Evolutionary conservation across 2,113 vertebrate genomes (phyloP), one percentile per base, ranked within the genome.

Genomic region (Pyxicephalus adspersus): DNA sequence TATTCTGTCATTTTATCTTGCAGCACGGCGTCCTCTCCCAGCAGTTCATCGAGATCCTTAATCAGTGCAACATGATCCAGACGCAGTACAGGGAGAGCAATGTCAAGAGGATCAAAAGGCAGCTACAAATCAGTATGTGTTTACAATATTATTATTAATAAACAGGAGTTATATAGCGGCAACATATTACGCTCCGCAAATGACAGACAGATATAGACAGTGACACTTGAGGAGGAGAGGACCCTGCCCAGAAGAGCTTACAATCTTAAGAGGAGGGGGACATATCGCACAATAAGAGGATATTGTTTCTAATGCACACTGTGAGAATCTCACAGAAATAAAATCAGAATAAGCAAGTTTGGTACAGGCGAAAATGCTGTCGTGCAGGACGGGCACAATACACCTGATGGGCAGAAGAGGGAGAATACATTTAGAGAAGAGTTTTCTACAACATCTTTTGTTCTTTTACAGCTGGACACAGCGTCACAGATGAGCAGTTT

Each of bases 41-140:
- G 83, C 91, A 95, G 83, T 96, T 96, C 25, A 90, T 96, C 86
- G 95, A 95, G 61, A 60, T 95, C 71, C 95, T 96, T 90, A 92
- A 94, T 50, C 77, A 90, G 81, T 97, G 94, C 68, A 95, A 96
- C 86, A 88, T 86, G 5, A 90, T 91, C 81, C 96, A 97, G 88
- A 89, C 93, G 0, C 91, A 94, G 31, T 97, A 97, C 90, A 87
- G 94, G 72, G 95, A 97, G 57, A 90, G 93, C 52, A 97, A 96
- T 11, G 92, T 97, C 83, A 95, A 96, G 83, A 84, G 96, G 15
- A 96, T 97, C 78, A 92, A 93, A 80, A 88, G 95, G 71, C 95
- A 96, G 23, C 91, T 96, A 61, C 94, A 93, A 83, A 96, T 96
- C 87, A 96, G 96, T 96, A 86, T 90, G 96, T 92, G 2, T 18